Evolutionary conservation across 2,888 invertebrate species (phyloP), one percentile per base, ranked within the genome.

Genomic region (Notodonta ziczac): DNA sequence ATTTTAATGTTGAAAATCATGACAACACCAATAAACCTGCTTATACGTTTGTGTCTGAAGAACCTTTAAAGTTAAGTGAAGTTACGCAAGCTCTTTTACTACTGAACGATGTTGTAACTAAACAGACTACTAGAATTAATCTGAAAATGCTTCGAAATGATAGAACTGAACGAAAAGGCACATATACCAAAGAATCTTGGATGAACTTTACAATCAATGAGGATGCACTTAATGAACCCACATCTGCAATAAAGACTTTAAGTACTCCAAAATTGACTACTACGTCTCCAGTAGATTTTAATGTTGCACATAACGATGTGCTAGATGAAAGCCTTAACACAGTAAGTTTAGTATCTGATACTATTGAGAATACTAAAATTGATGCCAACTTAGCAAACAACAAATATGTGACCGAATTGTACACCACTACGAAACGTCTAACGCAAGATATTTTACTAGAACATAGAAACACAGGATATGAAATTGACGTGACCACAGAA

Each of bases 91-190:
- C 73, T 16, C 70, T 65, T 32, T 50, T 63, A 51, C 59, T 65
- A 54, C 68, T 67, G 1, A 75, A 73, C 40, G 60, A 71, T 60
- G 75, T 75, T 57, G 64, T 74, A 6, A 69, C 67, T 3, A 78
- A 74, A 56, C 77, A 75, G 69, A 64, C 66, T 35, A 73, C 70
- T 51, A 62, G 65, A 46, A 58, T 54, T 16, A 44, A 58, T 57
- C 12, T 55, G 0, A 48, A 65, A 50, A 16, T 44, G 5, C 0
- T 52, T 48, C 14, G 39, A 46, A 12, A 7, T 44, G 48, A 65
- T 54, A 59, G 32, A 39, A 39, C 35, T 48, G 48, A 46, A 32
- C n/a, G 13, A 9, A 46, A 48, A 46, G n/a, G 13, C 10, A 14
- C 39, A 58, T 50, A 10, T 32, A n/a, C 44, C 4, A 24, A 44